These are phyloP conservation scores for Azorinus chamasolen DNA, from an alignment of 2,888 invertebrate species.

Conservation along the genomic window DNA sequence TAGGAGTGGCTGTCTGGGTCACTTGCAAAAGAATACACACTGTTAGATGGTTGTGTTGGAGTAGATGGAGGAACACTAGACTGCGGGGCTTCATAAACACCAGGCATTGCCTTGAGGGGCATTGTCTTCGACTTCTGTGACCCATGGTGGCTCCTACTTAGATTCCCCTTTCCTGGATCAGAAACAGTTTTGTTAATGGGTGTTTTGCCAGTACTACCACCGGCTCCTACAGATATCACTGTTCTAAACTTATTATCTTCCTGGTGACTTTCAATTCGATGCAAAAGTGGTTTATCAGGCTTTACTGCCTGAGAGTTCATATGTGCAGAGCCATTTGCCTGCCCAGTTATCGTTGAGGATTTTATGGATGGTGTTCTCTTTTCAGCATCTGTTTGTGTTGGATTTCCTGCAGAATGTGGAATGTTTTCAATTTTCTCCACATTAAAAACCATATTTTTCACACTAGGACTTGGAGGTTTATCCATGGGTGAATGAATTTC, in stretches of 20 bases:
- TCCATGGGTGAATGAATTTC: conserved; percentile 3
- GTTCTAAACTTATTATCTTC: conserved; percentile 20
- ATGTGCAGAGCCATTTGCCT: background rate
- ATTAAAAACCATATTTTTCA: conserved; percentile 17
- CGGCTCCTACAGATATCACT: conserved; percentile 35
- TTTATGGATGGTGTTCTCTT: too few relatives aligned
- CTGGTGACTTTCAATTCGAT: conserved; percentile 21
- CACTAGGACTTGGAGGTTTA: conserved; percentile 1
- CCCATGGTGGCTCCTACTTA: background rate
- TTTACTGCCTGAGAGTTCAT: background rate
- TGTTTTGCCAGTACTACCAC: conserved; percentile 27
- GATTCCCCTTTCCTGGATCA: conserved; percentile 11
- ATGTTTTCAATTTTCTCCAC: conserved; percentile 46
- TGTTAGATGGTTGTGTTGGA: conserved; percentile 9
- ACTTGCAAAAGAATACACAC: conserved; percentile 31
- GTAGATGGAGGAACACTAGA: conserved; percentile 36
- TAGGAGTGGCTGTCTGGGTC: background rate
- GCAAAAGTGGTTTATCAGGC: background rate
- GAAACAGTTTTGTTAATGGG: conserved; percentile 29
- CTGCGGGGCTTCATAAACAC: conserved; percentile 33
- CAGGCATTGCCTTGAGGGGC: background rate
- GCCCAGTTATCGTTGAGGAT: background rate
- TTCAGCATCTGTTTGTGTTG: background rate
- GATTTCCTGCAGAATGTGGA: conserved; percentile 3
- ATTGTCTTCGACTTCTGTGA: background rate